Base-by-base conservation (phyloP, 92 coral and sea anemone genomes). In the Micromussa lordhowensis region DNA sequence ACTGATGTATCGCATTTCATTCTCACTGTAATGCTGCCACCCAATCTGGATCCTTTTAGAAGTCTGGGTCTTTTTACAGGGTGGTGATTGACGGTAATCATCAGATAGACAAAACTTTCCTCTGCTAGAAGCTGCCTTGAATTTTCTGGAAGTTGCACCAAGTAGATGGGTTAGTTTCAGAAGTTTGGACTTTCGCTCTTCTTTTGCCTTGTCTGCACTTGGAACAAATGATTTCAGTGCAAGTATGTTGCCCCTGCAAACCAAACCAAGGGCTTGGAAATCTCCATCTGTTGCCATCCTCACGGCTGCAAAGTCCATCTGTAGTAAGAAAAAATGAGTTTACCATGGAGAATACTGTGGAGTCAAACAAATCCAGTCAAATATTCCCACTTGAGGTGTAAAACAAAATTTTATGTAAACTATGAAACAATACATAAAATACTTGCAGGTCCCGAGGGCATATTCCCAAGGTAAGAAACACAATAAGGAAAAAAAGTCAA, bases 281-380 rank as follows among this genome's bases (percentile, higher is more conserved):
- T 78, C 90, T 17, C 18, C 48, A 58, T 79, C 80, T 70, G 68
- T 87, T 51, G 90, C 90, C 53, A 31, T 66, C 32, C 69, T 28
- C 14, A 69, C 74, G 31, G 90, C 90, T 34, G 61, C 35, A 38
- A 78, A 63, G 79, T 87, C 85, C 85, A 87, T 76, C 88, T 85
- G 68, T 30, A 85, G 77, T 54, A 54, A 54, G 21, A 28, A 61
- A 61, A 61, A 22, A 61, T 61, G 68, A 61, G 7, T 61, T 22
- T 26, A 61, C 28, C 28, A 22, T 61, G 3, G 16, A 61, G 68
- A 22, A 61, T 22, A 22, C 68, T 9, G 29, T 61, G 22, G 64
- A 58, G 22, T 16, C 64, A 58, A 58, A 58, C 64, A 3, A 58
- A n/a, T 58, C 24, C 19, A 58, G 64, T 4, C 18, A 58, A 17